Percentiles rank a stretch among this genome's conserved stretches.
Evolutionary conservation across 2,797 vertebrate genomes (phyloP).

Genomic region (Parauchenoglanis punctatus): DNA sequence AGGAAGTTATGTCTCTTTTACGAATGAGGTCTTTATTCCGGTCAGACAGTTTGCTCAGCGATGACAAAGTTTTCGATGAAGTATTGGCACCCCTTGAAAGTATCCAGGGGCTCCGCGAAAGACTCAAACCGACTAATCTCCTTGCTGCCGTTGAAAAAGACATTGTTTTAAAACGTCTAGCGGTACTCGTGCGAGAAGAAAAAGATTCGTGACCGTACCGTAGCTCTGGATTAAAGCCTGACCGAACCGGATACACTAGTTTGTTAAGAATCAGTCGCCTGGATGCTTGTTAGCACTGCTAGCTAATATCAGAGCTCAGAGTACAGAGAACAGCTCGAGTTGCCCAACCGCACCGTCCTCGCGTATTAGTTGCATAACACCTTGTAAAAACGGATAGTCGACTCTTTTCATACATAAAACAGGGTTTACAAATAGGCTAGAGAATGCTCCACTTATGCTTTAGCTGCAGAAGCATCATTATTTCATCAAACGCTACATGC

Average conservation of each 20-base stretch:
- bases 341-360: neutral
- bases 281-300: slow-evolving; percentile 11
- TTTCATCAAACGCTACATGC: neutral
- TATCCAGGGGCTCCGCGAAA: neutral
- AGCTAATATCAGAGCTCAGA: slow-evolving; percentile 26
- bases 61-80: slow-evolving; percentile 4
- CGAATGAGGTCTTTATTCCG: neutral
- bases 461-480: neutral
- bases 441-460: neutral
- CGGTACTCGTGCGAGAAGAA: neutral
- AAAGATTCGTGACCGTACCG: neutral
- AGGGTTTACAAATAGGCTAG: neutral
- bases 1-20: slow-evolving; percentile 27
- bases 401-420: neutral
- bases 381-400: neutral
- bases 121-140: slow-evolving; percentile 5
- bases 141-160: slow-evolving; percentile 2
- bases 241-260: neutral
- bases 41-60: neutral
- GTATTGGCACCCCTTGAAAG: slow-evolving; percentile 7
- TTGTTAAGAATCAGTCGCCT: neutral
- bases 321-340: neutral
- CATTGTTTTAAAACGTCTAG: slow-evolving; percentile 3
- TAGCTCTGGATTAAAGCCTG: neutral
- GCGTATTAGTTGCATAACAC: slow-evolving; percentile 5